These are phyloP conservation scores for Agapornis roseicollis DNA, from an alignment of 2,113 vertebrate genomes.

Conservation along the genomic window DNA sequence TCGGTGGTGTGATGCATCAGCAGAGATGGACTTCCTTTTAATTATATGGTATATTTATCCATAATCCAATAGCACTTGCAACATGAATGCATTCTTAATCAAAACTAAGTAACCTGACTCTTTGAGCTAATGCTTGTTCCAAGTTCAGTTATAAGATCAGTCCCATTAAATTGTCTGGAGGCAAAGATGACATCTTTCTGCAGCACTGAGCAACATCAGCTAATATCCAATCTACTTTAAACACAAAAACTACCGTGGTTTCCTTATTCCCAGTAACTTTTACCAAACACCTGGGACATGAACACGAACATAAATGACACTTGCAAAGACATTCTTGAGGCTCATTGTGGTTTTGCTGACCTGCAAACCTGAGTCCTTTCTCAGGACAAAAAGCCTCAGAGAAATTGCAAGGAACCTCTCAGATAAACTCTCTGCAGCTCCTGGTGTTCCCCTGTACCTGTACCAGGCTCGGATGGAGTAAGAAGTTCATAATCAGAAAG, in stretches of 20 bases:
- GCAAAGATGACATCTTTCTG: background rate
- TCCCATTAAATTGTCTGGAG: background rate
- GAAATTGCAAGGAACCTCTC: background rate
- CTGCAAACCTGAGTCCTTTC: background rate
- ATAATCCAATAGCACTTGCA: background rate
- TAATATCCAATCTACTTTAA: background rate
- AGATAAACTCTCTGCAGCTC: background rate
- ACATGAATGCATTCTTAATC: background rate
- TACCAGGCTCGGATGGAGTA: background rate
- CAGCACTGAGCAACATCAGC: background rate
- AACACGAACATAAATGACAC: background rate
- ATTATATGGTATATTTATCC: background rate
- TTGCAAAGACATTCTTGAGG: background rate
- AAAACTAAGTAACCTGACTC: background rate
- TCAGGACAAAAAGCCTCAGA: background rate
- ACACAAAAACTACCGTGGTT: background rate
- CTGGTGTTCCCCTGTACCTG: background rate
- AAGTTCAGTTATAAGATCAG: background rate
- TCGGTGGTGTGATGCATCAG: background rate
- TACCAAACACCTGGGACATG: background rate
- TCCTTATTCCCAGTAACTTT: background rate
- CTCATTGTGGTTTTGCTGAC: background rate
- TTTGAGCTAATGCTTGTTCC: background rate
- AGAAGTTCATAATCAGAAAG: background rate
- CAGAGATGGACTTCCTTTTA: conserved; percentile 20